Evolutionary conservation across 2,113 vertebrate genomes (phyloP).

Genomic region (Dendropsophus ebraccatus): DNA sequence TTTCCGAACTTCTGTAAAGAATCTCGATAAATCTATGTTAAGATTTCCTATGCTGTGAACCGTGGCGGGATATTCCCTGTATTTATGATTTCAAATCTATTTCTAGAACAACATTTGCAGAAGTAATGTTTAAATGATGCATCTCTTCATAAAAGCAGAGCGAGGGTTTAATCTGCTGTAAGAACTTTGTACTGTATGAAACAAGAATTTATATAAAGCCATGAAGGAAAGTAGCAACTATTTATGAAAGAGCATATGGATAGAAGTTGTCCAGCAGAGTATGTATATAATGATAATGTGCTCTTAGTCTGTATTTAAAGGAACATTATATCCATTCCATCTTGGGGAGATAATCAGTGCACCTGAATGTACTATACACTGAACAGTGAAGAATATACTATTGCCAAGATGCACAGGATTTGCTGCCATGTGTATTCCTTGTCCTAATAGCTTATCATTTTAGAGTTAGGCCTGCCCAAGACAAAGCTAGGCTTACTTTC

Average conservation of each 20-base stretch:
- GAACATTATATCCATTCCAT: neutral
- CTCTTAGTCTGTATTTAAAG: neutral
- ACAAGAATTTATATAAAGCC: neutral
- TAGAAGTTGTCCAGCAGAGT: neutral
- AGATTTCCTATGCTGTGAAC: neutral
- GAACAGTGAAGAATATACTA: neutral
- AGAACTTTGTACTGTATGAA: neutral
- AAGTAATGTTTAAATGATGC: slow-evolving; percentile 7
- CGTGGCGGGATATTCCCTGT: neutral
- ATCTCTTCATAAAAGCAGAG: slow-evolving; percentile 5
- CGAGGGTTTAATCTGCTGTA: neutral
- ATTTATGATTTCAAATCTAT: neutral
- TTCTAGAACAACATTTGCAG: neutral
- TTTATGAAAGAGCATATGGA: neutral
- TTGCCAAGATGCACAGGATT: neutral
- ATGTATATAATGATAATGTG: neutral
- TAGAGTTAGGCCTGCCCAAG: too few species aligned
- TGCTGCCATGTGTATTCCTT: neutral
- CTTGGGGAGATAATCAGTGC: too few species aligned
- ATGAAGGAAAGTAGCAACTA: neutral
- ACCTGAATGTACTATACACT: too few species aligned
- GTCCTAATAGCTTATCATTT: too few species aligned
- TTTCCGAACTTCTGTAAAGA: neutral
- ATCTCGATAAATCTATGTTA: neutral
- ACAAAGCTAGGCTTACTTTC: too few species aligned